Base-by-base conservation (phyloP, 2,797 vertebrate genomes). In the Nannoperca australis region DNA sequence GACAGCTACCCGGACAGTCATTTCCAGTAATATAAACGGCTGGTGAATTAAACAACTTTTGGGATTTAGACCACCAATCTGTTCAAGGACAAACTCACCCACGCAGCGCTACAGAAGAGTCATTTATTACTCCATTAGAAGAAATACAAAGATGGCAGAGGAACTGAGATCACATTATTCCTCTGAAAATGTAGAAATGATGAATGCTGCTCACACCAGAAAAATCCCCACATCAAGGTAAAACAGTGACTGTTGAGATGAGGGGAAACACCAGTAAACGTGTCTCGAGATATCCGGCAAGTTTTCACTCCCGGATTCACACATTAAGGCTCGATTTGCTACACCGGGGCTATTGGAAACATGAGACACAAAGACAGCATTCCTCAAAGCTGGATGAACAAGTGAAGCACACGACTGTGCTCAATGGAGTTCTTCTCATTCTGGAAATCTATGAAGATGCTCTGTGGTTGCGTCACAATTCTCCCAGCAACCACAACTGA, bases 51-150 rank as follows among this genome's bases (percentile, higher is more conserved):
- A 67, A 53, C 11, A 24, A 66, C 67, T 54, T 55, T 56, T 4
- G 40, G 65, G 58, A 75, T 76, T 67, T 12, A 5, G 22, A 62
- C 40, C 44, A 59, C 3, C 1, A 9, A 34, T 27, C 49, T 15
- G 32, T 42, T 63, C 5, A 75, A 81, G 69, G 64, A 91, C 72
- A 91, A 79, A 90, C 42, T 61, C 68, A 59, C 30, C 58, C 80
- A 88, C 81, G 79, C 84, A 74, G 42, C 83, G 64, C 62, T 91
- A 91, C 82, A 91, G 70, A 93, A 92, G 85, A 92, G 82, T 90
- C 79, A 72, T 93, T 91, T 92, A 93, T 94, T 93, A 91, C 91
- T 90, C 83, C 83, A 82, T 88, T 64, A 86, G 86, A 90, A 87
- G 85, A 87, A 90, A 88, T 91, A 90, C 88, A 92, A 91, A 93